Evolutionary conservation across 37 sponge, comb jelly and placozoan genomes (phyloP), one percentile per base, ranked within the genome.

Genomic region (Chondrosia reniformis): DNA sequence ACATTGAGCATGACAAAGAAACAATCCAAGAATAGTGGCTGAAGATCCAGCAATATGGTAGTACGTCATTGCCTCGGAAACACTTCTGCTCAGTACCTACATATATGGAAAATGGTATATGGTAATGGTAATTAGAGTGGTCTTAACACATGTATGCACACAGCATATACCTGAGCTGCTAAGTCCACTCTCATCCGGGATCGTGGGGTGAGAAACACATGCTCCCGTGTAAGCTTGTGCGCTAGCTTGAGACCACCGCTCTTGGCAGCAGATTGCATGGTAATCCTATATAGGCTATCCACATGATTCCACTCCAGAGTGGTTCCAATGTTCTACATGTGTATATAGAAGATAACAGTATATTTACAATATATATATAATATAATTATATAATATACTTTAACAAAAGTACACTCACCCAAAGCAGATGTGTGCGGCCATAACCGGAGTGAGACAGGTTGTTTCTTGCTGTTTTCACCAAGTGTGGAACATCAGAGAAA

Each of bases 181-280:
- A 86, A 30, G 41, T 86, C 81, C 21, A 86, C 86, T 31, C 78
- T 27, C 86, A 86, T 86, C 34, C 80, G 80, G 31, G 86, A 86
- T 54, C 54, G 69, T 3, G 74, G 58, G 6, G 82, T 87, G 4
- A 87, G 65, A 38, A 57, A 42, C 4, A 87, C 42, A 63, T 87
- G 87, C 75, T 87, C 82, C 30, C 32, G 75, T 44, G 76, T 87
- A 33, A 87, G 64, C 63, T 80, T 81, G 63, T 61, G 63, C 8
- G 63, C 63, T 25, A 61, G 63, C 27, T 61, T 61, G 19, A 64
- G 66, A 32, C 66, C 66, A 3, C 31, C 66, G 33, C 66, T 64
- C 32, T 28, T 64, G 32, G 66, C 66, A 64, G 66, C 66, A 64
- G 31, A 64, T 3, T 4, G 2, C 32, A 64, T 2, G 34, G 66